Percentiles rank a stretch among this genome's conserved stretches.
Evolutionary conservation across 2,113 vertebrate species (phyloP).

Genomic region (Myxocyprinus asiaticus): DNA sequence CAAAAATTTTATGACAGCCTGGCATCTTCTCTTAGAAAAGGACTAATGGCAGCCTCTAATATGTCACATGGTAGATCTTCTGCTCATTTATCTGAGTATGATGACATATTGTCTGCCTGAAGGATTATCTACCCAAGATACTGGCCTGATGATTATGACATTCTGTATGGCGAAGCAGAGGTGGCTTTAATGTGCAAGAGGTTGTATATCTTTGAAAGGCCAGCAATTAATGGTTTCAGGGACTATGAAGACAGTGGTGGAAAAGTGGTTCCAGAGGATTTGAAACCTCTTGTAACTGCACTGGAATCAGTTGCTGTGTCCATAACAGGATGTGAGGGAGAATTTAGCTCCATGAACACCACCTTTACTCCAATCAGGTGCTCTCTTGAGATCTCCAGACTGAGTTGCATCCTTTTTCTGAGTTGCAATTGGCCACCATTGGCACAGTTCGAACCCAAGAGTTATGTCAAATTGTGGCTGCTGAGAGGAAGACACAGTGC

Average conservation of each 20-base stretch:
- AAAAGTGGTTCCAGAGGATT: neutral
- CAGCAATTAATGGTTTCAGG: constrained; percentile 1
- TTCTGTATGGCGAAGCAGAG: neutral
- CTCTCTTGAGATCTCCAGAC: neutral
- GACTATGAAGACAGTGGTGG: neutral
- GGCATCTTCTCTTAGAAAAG: too few relatives aligned
- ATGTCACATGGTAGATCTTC: too few relatives aligned
- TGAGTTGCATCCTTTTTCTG: neutral
- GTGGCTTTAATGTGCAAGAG: neutral
- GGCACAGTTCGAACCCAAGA: neutral
- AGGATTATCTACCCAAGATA: neutral
- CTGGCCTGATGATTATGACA: neutral
- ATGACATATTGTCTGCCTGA: neutral
- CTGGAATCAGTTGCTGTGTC: neutral
- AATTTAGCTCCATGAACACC: neutral
- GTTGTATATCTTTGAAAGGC: neutral
- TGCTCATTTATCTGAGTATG: neutral
- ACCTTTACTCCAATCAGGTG: neutral
- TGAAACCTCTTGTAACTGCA: neutral
- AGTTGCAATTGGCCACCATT: neutral
- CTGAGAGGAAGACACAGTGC: neutral
- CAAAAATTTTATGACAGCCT: too few relatives aligned
- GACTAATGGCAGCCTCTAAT: constrained; percentile 4
- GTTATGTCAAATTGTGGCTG: neutral
- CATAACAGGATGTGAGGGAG: neutral